phyloP scores from a whole-genome alignment of 1,140 invertebrate species.

The Eumaeus atala region DNA sequence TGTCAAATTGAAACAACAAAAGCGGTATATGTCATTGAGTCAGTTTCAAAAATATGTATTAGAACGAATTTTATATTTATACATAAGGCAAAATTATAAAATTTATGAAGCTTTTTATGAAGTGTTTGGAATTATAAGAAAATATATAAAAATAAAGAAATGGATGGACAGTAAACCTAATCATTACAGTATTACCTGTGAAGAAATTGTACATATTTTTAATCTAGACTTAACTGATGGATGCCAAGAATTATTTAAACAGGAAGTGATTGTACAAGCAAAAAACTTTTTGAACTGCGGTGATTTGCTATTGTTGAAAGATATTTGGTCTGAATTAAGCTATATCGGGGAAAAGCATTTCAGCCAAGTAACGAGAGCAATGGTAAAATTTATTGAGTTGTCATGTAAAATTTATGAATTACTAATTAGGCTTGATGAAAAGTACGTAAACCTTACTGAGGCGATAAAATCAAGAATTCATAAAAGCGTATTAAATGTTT shows the following conservation, averaged over 20 bases:
- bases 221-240: neutral
- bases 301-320: neutral
- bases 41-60: slow-evolving; percentile 5
- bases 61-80: slow-evolving; percentile 1
- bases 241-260: neutral
- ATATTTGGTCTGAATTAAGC: slow-evolving; percentile 1
- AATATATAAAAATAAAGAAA: neutral
- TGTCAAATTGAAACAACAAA: too few species aligned
- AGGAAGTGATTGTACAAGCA: neutral
- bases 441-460: neutral
- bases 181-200: neutral
- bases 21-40: too few species aligned
- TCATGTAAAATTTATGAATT: slow-evolving; percentile 3
- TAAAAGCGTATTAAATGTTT: neutral
- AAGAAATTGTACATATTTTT: slow-evolving; percentile 8
- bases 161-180: slow-evolving; percentile 1
- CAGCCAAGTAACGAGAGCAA: neutral
- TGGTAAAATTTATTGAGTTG: slow-evolving; percentile 9
- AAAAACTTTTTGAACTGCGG: neutral
- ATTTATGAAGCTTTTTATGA: slow-evolving; percentile 9
- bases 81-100: slow-evolving; percentile 10
- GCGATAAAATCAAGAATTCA: slow-evolving; percentile 1
- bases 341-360: slow-evolving; percentile 5
- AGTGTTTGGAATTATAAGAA: neutral
- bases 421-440: neutral